A percentile compares a stretch with the other conserved stretches of the same genome.
Evolutionary conservation across 2,113 vertebrate genomes (phyloP).

Genomic region (Colossoma macropomum): DNA sequence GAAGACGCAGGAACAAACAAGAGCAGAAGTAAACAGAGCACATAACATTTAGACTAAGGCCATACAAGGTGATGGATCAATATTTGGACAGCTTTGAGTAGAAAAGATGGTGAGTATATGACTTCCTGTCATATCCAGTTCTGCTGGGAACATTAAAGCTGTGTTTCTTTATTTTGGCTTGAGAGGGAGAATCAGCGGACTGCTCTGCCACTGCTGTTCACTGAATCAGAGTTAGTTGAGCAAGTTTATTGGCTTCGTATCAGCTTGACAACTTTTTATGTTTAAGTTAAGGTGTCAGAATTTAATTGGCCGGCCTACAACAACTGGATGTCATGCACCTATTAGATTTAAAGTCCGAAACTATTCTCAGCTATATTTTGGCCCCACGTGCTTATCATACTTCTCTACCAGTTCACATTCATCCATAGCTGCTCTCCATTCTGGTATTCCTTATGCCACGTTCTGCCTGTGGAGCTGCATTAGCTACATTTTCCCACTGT

Average conservation of each 20-base stretch:
- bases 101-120: conserved; percentile 55
- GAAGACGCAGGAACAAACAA: conserved; percentile 40
- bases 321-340: neutral
- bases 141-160: neutral
- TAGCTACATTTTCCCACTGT: conserved; percentile 50
- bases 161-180: neutral
- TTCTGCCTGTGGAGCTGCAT: conserved; percentile 31
- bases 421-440: neutral
- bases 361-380: neutral
- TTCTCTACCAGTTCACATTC: neutral
- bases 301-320: neutral
- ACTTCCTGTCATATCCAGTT: neutral
- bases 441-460: conserved; percentile 35
- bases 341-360: neutral
- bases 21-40: conserved; percentile 44
- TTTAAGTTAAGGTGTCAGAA: neutral
- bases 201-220: neutral
- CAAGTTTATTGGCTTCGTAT: neutral
- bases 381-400: neutral
- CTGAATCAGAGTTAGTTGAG: neutral
- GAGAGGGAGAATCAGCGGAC: neutral
- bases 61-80: conserved; percentile 43
- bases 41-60: conserved; percentile 17
- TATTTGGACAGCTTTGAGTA: conserved; percentile 7
- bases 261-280: neutral